Evolutionary conservation across 2,113 vertebrate genomes (phyloP).

Genomic region (Suncus etruscus): DNA sequence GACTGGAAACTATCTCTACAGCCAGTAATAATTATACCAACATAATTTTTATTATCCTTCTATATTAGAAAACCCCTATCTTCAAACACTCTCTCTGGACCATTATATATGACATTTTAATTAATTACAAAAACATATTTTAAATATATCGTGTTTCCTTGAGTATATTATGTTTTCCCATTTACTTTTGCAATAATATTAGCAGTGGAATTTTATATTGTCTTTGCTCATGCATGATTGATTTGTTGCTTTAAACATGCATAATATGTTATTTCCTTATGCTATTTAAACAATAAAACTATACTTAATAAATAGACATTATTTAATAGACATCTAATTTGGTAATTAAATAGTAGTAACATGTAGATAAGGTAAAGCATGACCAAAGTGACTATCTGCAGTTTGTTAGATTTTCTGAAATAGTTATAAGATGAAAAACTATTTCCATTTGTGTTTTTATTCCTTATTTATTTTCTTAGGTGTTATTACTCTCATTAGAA

Average conservation of each 20-base stretch:
- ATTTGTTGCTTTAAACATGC: neutral
- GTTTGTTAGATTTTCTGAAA: neutral
- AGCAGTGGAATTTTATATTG: neutral
- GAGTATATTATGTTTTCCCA: neutral
- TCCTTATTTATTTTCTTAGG: constrained; percentile 33
- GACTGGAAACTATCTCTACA: constrained; percentile 35
- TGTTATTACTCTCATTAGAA: constrained; percentile 46
- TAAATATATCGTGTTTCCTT: neutral
- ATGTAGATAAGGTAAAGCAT: neutral
- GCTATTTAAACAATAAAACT: constrained; percentile 25
- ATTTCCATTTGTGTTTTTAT: constrained; percentile 28
- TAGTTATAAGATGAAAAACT: neutral
- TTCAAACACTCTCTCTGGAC: neutral
- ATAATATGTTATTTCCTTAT: neutral
- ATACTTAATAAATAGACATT: neutral
- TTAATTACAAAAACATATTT: constrained; percentile 23
- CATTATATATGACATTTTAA: constrained; percentile 11
- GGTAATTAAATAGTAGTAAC: constrained; percentile 20
- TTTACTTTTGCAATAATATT: constrained; percentile 55
- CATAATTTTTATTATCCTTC: neutral
- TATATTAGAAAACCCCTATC: neutral
- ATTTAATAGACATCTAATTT: constrained; percentile 19
- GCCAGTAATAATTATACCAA: neutral
- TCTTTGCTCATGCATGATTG: neutral
- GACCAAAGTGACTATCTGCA: neutral